phyloP scores from a whole-genome alignment of 2,888 invertebrate species.

The Melanostoma scalare region DNA sequence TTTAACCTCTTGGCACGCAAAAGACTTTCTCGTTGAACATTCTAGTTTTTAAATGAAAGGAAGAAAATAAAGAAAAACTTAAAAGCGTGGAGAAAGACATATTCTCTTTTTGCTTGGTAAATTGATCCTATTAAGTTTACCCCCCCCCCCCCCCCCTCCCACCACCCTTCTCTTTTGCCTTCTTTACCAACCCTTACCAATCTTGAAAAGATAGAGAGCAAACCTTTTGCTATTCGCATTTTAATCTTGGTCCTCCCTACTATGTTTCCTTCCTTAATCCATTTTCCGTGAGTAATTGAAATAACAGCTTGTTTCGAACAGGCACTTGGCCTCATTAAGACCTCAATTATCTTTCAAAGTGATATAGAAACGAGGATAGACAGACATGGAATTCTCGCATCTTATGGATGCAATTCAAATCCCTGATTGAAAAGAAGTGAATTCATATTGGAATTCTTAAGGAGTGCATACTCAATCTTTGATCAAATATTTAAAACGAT shows the following conservation, averaged over 20 bases:
- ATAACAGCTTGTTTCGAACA: conserved; percentile 54
- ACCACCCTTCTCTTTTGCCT: too few species aligned
- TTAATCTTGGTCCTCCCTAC: too few species aligned
- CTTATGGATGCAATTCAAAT: too few species aligned
- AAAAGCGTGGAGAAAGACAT: too few species aligned
- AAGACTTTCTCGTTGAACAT: conserved; percentile 25
- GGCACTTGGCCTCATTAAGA: conserved; percentile 67
- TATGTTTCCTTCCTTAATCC: not conserved
- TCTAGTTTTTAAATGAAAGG: not conserved
- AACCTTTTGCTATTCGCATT: too few species aligned
- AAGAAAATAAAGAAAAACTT: too few species aligned
- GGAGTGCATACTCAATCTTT: conserved; percentile 23
- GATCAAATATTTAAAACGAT: too few species aligned
- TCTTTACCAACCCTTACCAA: too few species aligned
- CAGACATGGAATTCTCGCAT: not conserved
- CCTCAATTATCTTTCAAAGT: conserved; percentile 60
- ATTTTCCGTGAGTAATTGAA: conserved; percentile 49
- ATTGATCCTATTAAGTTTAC: conserved; percentile 44
- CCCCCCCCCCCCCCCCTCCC: not conserved
- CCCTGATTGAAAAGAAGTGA: conserved; percentile 26
- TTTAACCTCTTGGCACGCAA: conserved; percentile 34
- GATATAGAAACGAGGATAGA: conserved; percentile 27
- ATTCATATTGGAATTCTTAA: conserved; percentile 31
- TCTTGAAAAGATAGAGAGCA: too few species aligned
- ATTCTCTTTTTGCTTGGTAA: conserved; percentile 28